These are phyloP conservation scores for Malurus melanocephalus DNA, from an alignment of 2,113 vertebrate genomes.

Conservation along the genomic window DNA sequence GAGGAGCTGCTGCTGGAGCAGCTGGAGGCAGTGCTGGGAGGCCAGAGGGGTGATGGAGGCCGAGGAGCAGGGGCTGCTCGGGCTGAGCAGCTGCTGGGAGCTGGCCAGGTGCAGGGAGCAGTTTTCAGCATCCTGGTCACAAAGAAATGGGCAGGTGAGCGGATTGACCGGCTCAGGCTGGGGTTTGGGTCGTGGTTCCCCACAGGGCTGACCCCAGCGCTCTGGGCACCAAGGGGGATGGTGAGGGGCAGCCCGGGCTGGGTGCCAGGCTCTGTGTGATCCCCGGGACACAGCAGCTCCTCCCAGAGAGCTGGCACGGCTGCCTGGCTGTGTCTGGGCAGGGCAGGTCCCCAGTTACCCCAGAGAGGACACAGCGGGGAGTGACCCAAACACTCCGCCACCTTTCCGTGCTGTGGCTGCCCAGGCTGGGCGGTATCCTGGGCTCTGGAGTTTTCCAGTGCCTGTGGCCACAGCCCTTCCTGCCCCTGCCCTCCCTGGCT, in stretches of 20 bases:
- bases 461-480: background rate
- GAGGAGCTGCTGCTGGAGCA: slow-evolving; percentile 83
- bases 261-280: background rate
- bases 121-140: slow-evolving; percentile 72
- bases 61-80: slow-evolving; percentile 68
- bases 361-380: background rate
- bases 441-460: background rate
- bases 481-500: background rate
- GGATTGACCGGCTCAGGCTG: fast-evolving
- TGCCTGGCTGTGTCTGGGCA: background rate
- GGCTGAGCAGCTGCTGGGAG: slow-evolving; percentile 63
- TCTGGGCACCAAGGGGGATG: fast-evolving
- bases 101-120: slow-evolving; percentile 57
- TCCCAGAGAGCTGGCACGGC: background rate
- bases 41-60: slow-evolving; percentile 76
- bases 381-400: background rate
- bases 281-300: background rate
- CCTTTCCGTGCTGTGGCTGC: background rate
- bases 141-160: slow-evolving; percentile 1
- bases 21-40: slow-evolving; percentile 80
- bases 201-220: fast-evolving
- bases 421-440: background rate
- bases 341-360: too few relatives aligned
- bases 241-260: background rate
- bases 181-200: background rate